These are phyloP conservation scores for Auanema freiburgensis DNA, from an alignment of 2,888 invertebrate species.

Conservation along the genomic window DNA sequence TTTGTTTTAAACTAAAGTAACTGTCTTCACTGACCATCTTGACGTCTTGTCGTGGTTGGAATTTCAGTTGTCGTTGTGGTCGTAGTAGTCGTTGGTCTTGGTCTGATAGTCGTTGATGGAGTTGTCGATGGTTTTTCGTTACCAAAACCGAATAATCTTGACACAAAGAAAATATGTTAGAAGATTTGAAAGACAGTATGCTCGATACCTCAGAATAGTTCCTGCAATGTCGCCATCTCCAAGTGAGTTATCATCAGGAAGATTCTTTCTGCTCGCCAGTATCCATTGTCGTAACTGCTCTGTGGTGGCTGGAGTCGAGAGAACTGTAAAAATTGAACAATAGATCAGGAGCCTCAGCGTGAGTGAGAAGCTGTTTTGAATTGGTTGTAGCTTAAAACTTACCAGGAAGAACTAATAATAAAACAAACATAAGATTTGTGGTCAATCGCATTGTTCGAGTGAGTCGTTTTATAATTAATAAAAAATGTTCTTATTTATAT, in stretches of 20 bases:
- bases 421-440: background rate
- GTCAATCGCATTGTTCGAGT: background rate
- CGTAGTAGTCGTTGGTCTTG: conserved; percentile 13
- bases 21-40: background rate
- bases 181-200: background rate
- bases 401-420: background rate
- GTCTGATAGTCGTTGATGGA: background rate
- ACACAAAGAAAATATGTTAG: background rate
- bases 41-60: conserved; percentile 8
- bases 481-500: too few species aligned
- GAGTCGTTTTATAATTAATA: background rate
- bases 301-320: conserved; percentile 44
- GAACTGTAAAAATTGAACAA: conserved; percentile 4
- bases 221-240: conserved; percentile 48
- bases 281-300: conserved; percentile 59
- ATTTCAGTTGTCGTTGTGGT: conserved; percentile 12
- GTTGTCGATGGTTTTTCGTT: conserved; percentile 13
- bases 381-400: too few species aligned
- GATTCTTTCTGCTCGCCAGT: conserved; percentile 47
- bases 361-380: too few species aligned
- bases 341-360: too few species aligned
- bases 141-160: conserved; percentile 22
- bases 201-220: conserved; percentile 42
- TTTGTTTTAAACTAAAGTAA: background rate
- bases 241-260: conserved; percentile 25